Percentiles rank a stretch among this genome's conserved stretches.
Conservation (phyloP, 30 jellyfish, hydroid and myxozoan genomes). For the Aurelia sp. region DNA sequence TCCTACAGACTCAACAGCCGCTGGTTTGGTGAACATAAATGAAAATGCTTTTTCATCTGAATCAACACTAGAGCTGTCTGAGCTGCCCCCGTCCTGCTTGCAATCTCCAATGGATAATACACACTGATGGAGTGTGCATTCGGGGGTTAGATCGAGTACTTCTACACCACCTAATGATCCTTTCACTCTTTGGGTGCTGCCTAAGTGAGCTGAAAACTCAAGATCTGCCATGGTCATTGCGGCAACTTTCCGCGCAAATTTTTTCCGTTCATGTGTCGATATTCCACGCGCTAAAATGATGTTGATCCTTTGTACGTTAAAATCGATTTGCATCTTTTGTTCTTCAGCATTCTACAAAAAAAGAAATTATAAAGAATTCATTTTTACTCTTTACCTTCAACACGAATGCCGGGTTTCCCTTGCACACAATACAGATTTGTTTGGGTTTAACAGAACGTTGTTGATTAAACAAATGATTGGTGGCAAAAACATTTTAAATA, state of each 20-base stretch:
- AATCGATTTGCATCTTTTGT: constrained; percentile 46
- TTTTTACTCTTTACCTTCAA: too few species aligned
- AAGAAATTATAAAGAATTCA: not conserved
- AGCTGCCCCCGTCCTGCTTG: constrained; percentile 11
- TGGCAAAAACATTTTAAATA: too few species aligned
- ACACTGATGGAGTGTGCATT: constrained; percentile 56
- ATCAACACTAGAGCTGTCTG: constrained; percentile 14
- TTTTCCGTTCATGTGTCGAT: constrained; percentile 27
- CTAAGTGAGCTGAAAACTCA: constrained; percentile 76
- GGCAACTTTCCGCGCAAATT: constrained; percentile 87
- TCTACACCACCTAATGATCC: constrained; percentile 87
- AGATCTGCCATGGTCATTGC: constrained; percentile 77
- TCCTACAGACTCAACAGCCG: not conserved
- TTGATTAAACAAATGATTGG: too few species aligned
- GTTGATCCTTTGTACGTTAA: constrained; percentile 54
- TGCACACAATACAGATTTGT: too few species aligned
- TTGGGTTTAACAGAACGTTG: too few species aligned
- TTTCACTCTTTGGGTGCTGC: constrained; percentile 36
- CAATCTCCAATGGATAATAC: constrained; percentile 77
- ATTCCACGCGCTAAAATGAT: constrained; percentile 71
- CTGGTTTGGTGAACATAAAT: constrained; percentile 40
- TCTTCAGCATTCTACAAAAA: constrained; percentile 3
- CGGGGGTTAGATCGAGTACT: constrained; percentile 80
- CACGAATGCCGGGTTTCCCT: too few species aligned
- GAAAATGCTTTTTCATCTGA: constrained; percentile 75